Conservation (phyloP, 2,888 invertebrate species). For the Xiphydria camelus region DNA sequence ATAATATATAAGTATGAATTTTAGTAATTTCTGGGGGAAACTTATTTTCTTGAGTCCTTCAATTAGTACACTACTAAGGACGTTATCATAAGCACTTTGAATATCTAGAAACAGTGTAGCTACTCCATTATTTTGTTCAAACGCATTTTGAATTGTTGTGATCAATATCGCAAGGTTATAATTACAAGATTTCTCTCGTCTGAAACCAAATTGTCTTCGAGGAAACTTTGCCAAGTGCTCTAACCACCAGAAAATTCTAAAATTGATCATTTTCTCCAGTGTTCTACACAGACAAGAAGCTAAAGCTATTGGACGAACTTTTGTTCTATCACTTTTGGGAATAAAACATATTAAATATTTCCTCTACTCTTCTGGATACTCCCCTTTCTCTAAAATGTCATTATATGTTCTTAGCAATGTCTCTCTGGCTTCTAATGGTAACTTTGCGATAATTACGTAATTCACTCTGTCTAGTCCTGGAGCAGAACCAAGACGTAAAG, state of each 20-base stretch:
- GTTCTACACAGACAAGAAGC: constrained; percentile 15
- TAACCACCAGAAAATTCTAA: constrained; percentile 10
- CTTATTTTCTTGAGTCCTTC: constrained; percentile 1
- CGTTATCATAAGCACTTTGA: constrained; percentile 19
- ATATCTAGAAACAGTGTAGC: constrained; percentile 15
- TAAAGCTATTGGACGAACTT: constrained; percentile 14
- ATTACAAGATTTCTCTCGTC: too few relatives aligned
- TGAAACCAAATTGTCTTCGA: constrained; percentile 8
- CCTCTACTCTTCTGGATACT: constrained; percentile 5
- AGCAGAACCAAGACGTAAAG: constrained; percentile 12
- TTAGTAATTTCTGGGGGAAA: too few relatives aligned
- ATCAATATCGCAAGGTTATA: too few relatives aligned
- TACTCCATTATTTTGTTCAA: too few relatives aligned
- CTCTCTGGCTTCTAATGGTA: neutral
- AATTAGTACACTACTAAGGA: neutral
- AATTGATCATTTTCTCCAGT: constrained; percentile 14
- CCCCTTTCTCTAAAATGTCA: neutral
- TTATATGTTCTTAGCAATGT: constrained; percentile 9
- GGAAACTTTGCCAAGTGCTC: constrained; percentile 1
- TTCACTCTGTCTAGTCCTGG: constrained; percentile 15
- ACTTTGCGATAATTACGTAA: constrained; percentile 8
- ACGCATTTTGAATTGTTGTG: too few relatives aligned
- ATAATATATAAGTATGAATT: too few relatives aligned
- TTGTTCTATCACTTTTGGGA: constrained; percentile 6
- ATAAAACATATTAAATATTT: constrained; percentile 14